Percentiles rank a stretch among this genome's conserved stretches.
These are phyloP conservation scores for Tenthredo scrophulariae DNA, from an alignment of 2,888 invertebrate genomes.

Conservation along the genomic window DNA sequence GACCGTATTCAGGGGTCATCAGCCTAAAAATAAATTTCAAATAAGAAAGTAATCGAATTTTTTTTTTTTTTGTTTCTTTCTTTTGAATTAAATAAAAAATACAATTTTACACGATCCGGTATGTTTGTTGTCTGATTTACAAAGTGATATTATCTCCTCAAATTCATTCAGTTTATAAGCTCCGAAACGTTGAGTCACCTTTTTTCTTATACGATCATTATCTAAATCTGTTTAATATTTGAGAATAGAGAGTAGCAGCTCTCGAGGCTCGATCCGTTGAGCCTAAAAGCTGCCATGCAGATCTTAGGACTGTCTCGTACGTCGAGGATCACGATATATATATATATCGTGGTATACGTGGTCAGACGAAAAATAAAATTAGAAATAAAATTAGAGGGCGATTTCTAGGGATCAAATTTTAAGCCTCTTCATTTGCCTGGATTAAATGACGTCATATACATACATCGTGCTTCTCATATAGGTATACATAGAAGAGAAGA, in stretches of 20 bases:
- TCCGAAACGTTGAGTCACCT: background rate
- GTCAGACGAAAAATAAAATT: background rate
- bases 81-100: too few species aligned
- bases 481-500: background rate
- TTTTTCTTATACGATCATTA: background rate
- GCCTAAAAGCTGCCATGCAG: background rate
- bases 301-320: background rate
- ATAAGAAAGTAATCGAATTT: too few species aligned
- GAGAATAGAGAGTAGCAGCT: background rate
- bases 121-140: background rate
- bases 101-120: background rate
- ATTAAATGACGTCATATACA: constrained; percentile 31
- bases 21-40: background rate
- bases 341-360: background rate
- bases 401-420: background rate
- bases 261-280: background rate
- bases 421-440: constrained; percentile 43
- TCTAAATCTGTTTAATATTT: background rate
- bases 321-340: background rate
- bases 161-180: background rate
- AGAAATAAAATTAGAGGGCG: background rate
- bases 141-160: background rate
- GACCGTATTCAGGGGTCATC: background rate
- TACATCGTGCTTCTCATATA: background rate
- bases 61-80: too few species aligned